Evolutionary conservation across 2,888 invertebrate species (phyloP).

Genomic region (Parnassius apollo): DNA sequence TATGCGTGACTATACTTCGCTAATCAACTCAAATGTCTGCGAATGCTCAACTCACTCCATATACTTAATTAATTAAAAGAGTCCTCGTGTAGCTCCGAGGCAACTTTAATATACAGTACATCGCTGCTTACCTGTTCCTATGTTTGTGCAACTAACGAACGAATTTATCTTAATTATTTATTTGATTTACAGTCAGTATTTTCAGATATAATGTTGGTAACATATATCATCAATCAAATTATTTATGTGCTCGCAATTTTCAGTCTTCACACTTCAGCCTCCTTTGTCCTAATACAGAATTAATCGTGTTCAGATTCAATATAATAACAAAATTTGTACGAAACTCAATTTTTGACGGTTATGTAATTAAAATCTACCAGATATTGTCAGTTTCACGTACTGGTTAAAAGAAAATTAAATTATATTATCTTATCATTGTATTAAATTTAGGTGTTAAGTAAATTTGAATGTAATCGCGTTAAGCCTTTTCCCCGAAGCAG

Average conservation of each 20-base stretch:
- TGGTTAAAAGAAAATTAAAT: conserved; percentile 70
- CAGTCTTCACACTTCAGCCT: conserved; percentile 31
- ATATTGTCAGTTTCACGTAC: conserved; percentile 41
- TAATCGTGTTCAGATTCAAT: conserved; percentile 65
- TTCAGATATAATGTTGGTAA: conserved; percentile 23
- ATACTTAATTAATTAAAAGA: conserved; percentile 76
- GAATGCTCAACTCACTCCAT: conserved; percentile 55
- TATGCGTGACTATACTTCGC: conserved; percentile 34
- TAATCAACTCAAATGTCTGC: conserved; percentile 54
- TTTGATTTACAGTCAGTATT: conserved; percentile 37
- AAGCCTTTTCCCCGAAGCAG: conserved; percentile 68
- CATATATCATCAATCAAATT: conserved; percentile 46
- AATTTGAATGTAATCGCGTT: conserved; percentile 79
- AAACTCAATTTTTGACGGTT: conserved; percentile 65
- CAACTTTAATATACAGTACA: conserved; percentile 45
- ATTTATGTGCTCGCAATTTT: conserved; percentile 43
- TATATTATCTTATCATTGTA: conserved; percentile 70
- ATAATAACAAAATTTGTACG: conserved; percentile 64
- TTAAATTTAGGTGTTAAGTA: conserved; percentile 80
- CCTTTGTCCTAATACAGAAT: conserved; percentile 52
- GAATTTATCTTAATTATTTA: conserved; percentile 57
- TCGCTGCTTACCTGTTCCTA: conserved; percentile 63
- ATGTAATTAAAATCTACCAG: conserved; percentile 69
- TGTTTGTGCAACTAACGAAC: conserved; percentile 71
- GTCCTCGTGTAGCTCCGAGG: conserved; percentile 50